Evolutionary conservation across 2,113 vertebrate genomes (phyloP), one percentile per base, ranked within the genome.

Genomic region (Equus przewalskii): DNA sequence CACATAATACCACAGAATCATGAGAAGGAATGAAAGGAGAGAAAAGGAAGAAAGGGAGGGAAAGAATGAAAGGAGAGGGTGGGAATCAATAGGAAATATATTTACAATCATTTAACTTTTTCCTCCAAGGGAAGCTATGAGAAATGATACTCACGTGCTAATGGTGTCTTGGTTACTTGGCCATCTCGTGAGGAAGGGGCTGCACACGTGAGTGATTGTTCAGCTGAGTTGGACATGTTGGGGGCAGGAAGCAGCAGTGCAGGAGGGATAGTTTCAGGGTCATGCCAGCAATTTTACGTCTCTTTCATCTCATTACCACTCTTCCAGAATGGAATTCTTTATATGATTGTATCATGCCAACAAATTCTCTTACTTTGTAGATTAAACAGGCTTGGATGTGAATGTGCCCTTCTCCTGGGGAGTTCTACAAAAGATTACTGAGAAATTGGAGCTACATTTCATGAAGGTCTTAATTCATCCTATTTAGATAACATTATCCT

Each of bases 321-420:
- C 44, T 89, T 90, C 28, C 28, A 96, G 93, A 96, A 91, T 26
- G 30, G 51, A 97, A 75, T 94, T 85, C 64, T 86, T 81, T 65
- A 5, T 67, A 65, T 13, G n/a, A 85, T 58, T 72, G 5, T 56
- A 96, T 86, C 22, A 14, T 44, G 54, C 8, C 56, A 94, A 44
- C 11, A 19, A 75, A 91, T 70, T 94, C 33, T 93, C 56, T 70
- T 62, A 60, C 64, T 80, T 60, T 84, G 41, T 58, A 75, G 69
- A 49, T 72, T 96, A 83, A 86, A 62, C 22, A 87, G 65, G 21
- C 28, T 96, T 65, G 22, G 88, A 81, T 76, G 62, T 91, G 78
- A 70, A 58, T 21, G 30, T 24, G 2, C 8, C 9, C 12, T 87
- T 51, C 33, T 76, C n/a, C 6, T 78, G 24, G 14, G 6, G 5